Evolutionary conservation across 2,797 vertebrate species (phyloP), one percentile per base, ranked within the genome.

Genomic region (Acanthis flammea): DNA sequence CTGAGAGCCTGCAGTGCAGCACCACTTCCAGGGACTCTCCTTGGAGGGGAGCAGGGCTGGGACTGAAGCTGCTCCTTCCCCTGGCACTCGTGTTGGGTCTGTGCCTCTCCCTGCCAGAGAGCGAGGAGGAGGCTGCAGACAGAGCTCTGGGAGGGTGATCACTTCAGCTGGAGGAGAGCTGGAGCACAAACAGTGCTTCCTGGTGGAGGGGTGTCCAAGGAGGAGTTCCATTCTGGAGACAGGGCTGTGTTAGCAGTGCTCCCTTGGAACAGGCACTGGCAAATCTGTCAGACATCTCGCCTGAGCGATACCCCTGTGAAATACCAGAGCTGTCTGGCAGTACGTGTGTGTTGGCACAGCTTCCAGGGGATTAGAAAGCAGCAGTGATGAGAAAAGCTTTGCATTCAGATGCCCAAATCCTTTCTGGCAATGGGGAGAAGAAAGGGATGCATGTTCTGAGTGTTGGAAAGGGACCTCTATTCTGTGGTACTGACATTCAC

Each of bases 361-460:
- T 95, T 89, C 65, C 85, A 45, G 82, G 65, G 94, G 92, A 83
- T 91, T 81, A 92, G 91, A 88, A 91, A 63, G 92, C 84, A 80
- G 83, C 77, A 41, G 23, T 31, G 77, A 83, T 57, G 87, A 80
- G 91, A 41, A 78, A 57, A 91, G 90, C 92, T 96, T 96, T 92
- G 86, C 92, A 44, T 95, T 95, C 80, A 73, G 86, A 90, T 90
- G 90, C 81, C 68, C 73, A 63, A 92, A 90, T 92, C 73, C 66
- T 70, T 70, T 53, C 85, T 94, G 85, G 79, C 66, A 23, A 83
- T 1, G 1, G 50, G n/a, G 57, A 22, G 14, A 41, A 22, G 11
- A 54, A 61, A 57, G 53, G 28, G 54, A 28, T 53, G 70, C 30
- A 9, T 76, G 53, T 88, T 88, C 39, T 9, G 39, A 55, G 50